Evolutionary conservation across 2,888 invertebrate species (phyloP), one percentile per base, ranked within the genome.

Genomic region (Arctia plantaginis): DNA sequence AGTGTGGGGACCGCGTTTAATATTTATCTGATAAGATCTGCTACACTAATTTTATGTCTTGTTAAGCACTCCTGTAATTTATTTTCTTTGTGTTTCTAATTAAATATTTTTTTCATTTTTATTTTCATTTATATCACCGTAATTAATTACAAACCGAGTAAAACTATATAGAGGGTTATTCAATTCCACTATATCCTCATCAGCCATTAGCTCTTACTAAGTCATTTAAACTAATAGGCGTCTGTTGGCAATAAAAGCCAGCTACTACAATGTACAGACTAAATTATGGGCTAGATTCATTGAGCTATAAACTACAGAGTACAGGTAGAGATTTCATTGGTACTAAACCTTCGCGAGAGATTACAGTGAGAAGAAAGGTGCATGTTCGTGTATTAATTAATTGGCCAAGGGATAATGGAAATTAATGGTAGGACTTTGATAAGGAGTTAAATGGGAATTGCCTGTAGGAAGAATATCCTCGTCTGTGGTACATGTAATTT

Each of bases 211-310:
- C 70, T 72, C 35, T 67, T 59, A 72, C 41, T 68, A 62, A 67
- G n/a, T 72, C 72, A 72, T 72, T 66, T 41, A 41, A 72, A 72
- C 64, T 64, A 44, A 65, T 47, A 59, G 67, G 27, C 51, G 35
- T 39, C 67, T 67, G 33, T 44, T 64, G 47, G 69, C 39, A 65
- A 69, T 73, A 73, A 73, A 73, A 55, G n/a, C 67, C 18, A 66
- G 51, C 27, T 20, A 66, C 55, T 66, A 73, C 77, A 80, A 71
- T 77, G 82, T 82, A 77, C 67, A 1, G 67, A 33, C 41, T 74
- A 74, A 73, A 80, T 82, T 80, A 80, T 75, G 75, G 71, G 23
- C 44, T 73, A 82, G 83, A 85, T 83, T 83, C 81, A 83, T 82
- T 68, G 66, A 71, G 15, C 55, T 62, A 82, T 85, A 82, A 83